These are phyloP conservation scores for Xylocampa areola DNA, from an alignment of 2,888 invertebrate species.

Conservation along the genomic window DNA sequence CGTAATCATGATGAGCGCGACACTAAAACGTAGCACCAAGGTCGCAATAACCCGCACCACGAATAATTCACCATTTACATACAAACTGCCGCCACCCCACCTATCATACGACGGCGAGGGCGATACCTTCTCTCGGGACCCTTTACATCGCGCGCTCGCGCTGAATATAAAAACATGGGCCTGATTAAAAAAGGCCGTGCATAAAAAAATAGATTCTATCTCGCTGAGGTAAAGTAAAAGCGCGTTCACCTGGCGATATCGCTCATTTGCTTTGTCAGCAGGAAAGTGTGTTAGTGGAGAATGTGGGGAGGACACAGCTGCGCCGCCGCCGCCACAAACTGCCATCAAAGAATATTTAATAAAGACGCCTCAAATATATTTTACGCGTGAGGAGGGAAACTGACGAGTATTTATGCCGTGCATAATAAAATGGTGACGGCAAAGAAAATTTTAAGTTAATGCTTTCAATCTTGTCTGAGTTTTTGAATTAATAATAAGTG, in stretches of 20 bases:
- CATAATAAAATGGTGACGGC: conserved; percentile 24
- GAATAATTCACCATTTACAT: conserved; percentile 75
- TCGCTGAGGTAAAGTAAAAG: conserved; percentile 14
- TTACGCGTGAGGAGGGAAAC: conserved; percentile 29
- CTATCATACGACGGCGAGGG: conserved; percentile 33
- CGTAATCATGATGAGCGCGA: conserved; percentile 35
- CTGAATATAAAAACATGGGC: conserved; percentile 50
- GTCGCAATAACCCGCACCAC: conserved; percentile 57
- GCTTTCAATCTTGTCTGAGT: neutral
- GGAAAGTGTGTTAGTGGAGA: conserved; percentile 43
- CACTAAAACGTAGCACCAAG: conserved; percentile 56
- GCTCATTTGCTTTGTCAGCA: conserved; percentile 51
- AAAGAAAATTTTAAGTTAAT: conserved; percentile 9
- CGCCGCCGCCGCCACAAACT: conserved; percentile 40
- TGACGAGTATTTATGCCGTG: conserved; percentile 12
- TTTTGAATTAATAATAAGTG: neutral
- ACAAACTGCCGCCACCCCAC: conserved; percentile 67
- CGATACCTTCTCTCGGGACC: conserved; percentile 41
- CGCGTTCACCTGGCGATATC: conserved; percentile 44
- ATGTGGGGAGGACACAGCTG: conserved; percentile 46
- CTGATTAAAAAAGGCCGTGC: conserved; percentile 51
- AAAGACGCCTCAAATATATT: conserved; percentile 40
- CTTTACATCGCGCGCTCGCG: conserved; percentile 47
- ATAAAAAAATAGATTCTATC: conserved; percentile 38
- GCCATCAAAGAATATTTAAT: conserved; percentile 56